Conservation (phyloP, 2,797 vertebrate species). For the Lateolabrax maculatus region DNA sequence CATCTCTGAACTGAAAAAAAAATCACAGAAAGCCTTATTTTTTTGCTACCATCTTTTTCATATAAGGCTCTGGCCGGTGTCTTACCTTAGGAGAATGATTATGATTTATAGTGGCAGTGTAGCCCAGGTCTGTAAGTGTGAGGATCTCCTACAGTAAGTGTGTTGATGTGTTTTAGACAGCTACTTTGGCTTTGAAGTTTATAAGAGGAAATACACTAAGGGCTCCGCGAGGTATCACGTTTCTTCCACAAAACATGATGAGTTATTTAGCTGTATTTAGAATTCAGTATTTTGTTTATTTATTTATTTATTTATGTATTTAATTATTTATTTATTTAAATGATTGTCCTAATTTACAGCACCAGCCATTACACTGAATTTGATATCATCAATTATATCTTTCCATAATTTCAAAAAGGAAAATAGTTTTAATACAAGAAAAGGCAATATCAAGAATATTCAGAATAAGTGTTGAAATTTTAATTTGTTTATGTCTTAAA, state of each 20-base stretch:
- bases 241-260: conserved; percentile 42
- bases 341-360: background rate
- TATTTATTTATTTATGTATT: background rate
- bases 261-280: conserved; percentile 20
- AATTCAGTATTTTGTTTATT: background rate
- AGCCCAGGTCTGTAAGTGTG: conserved; percentile 46
- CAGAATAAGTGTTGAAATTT: conserved; percentile 12
- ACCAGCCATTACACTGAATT: background rate
- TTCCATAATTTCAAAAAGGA: background rate
- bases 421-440: background rate
- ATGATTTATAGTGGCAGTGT: conserved; percentile 44
- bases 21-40: conserved; percentile 41
- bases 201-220: conserved; percentile 63
- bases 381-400: background rate
- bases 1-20: conserved; percentile 30
- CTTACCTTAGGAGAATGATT: conserved; percentile 48
- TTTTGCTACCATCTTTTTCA: conserved; percentile 27
- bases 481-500: conserved; percentile 41
- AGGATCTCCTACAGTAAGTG: conserved; percentile 62
- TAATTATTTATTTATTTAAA: background rate
- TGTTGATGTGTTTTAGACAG: conserved; percentile 73
- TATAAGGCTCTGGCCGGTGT: conserved; percentile 45
- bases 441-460: conserved; percentile 16
- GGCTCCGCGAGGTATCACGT: conserved; percentile 36
- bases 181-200: conserved; percentile 72